Evolutionary conservation across 2,113 vertebrate species (phyloP).

Genomic region (Motacilla alba): DNA sequence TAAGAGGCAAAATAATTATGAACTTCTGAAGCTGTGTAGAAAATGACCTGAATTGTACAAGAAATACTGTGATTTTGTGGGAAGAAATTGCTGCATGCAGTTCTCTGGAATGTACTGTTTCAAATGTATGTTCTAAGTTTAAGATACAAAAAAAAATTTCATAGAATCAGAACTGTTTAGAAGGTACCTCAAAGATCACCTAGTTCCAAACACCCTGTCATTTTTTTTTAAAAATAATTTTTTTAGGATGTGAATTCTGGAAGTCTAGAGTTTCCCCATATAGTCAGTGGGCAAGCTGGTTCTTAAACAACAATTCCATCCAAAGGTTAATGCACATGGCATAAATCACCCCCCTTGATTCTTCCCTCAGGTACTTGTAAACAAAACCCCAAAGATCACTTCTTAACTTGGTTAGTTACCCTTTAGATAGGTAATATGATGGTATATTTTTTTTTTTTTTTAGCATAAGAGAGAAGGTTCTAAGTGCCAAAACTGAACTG

Average conservation of each 20-base stretch:
- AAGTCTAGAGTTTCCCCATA: neutral
- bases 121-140: neutral
- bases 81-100: neutral
- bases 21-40: neutral
- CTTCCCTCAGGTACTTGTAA: neutral
- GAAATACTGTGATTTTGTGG: neutral
- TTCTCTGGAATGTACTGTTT: neutral
- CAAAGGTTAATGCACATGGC: neutral
- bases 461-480: neutral
- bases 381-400: neutral
- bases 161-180: neutral
- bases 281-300: neutral
- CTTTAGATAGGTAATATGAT: neutral
- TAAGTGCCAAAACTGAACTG: neutral
- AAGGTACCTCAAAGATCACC: neutral
- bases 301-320: neutral
- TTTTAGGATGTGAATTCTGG: neutral
- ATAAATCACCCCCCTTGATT: neutral
- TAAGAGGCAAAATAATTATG: neutral
- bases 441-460: neutral
- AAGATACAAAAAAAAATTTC: neutral
- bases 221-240: neutral
- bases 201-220: neutral
- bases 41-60: neutral
- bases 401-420: neutral